Conservation (phyloP, 2,888 invertebrate species). For the Macaria liturata region DNA sequence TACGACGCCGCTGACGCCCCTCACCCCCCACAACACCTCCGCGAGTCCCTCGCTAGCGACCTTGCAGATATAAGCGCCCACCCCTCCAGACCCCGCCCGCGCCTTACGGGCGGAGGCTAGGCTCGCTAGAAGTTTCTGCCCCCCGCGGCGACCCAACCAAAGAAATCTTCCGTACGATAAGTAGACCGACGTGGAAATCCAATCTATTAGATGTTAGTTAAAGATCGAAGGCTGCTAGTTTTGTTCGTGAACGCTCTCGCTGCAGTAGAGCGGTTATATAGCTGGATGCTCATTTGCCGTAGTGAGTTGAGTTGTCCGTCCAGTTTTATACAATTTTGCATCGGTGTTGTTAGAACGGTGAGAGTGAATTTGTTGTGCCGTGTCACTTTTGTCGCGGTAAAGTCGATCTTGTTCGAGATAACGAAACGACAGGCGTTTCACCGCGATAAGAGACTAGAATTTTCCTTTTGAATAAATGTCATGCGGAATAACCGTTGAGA, state of each 20-base stretch:
- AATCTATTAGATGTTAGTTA: conserved; percentile 67
- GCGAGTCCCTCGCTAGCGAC: conserved; percentile 59
- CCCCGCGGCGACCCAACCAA: conserved; percentile 59
- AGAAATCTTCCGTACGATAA: conserved; percentile 58
- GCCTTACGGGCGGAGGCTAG: conserved; percentile 39
- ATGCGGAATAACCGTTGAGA: conserved; percentile 17
- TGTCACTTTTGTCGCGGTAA: conserved; percentile 30
- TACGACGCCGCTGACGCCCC: conserved; percentile 64
- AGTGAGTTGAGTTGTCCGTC: conserved; percentile 83
- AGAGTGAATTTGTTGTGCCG: conserved; percentile 42
- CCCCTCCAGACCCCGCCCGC: conserved; percentile 31
- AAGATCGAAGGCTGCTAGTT: conserved; percentile 69
- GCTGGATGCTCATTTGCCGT: conserved; percentile 80
- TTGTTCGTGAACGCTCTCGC: conserved; percentile 48
- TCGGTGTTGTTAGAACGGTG: conserved; percentile 50
- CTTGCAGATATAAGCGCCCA: conserved; percentile 59
- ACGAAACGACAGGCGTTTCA: conserved; percentile 11
- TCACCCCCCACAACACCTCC: conserved; percentile 59
- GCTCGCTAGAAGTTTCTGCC: conserved; percentile 43
- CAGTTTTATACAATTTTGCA: conserved; percentile 79
- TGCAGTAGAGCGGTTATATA: conserved; percentile 49
- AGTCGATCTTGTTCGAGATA: conserved; percentile 26
- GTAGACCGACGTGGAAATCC: conserved; percentile 57
- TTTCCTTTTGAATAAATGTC: conserved; percentile 7
- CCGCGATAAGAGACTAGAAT: conserved; percentile 7